These are phyloP conservation scores for Gorsachius magnificus DNA, from an alignment of 2,797 vertebrate species.

Conservation along the genomic window DNA sequence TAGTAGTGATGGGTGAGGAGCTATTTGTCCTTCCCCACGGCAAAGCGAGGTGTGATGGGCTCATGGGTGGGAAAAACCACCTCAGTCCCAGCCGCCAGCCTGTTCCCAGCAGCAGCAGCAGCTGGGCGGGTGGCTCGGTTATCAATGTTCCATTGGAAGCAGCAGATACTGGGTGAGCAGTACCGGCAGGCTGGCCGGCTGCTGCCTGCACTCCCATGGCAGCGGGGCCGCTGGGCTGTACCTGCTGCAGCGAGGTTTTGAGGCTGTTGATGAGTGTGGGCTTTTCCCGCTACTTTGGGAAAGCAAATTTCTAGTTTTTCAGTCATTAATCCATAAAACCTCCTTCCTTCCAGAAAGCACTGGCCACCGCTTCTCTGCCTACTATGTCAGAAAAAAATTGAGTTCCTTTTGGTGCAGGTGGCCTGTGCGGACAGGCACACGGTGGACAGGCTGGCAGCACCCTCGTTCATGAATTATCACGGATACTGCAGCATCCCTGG, in stretches of 20 bases:
- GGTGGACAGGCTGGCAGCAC: background rate
- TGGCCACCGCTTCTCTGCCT: background rate
- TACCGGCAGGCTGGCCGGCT: background rate
- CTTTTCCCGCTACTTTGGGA: background rate
- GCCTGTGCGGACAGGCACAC: background rate
- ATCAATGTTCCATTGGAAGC: background rate
- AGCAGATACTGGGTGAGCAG: background rate
- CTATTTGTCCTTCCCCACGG: background rate
- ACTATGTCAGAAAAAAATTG: background rate
- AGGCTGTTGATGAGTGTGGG: background rate
- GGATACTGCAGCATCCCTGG: background rate
- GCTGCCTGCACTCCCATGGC: rapidly evolving
- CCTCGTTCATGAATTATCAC: rapidly evolving
- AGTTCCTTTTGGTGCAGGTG: background rate
- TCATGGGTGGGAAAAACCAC: background rate
- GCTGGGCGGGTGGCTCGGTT: background rate
- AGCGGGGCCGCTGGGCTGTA: rapidly evolving
- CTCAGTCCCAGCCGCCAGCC: background rate
- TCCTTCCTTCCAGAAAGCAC: background rate
- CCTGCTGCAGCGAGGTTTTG: background rate
- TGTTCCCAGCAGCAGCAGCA: background rate
- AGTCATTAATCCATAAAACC: background rate
- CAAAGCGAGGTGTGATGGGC: background rate
- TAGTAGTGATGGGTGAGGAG: background rate
- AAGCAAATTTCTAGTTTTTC: background rate